These are phyloP conservation scores for Schizotus pectinicornis DNA, from an alignment of 2,888 invertebrate species.

Conservation along the genomic window DNA sequence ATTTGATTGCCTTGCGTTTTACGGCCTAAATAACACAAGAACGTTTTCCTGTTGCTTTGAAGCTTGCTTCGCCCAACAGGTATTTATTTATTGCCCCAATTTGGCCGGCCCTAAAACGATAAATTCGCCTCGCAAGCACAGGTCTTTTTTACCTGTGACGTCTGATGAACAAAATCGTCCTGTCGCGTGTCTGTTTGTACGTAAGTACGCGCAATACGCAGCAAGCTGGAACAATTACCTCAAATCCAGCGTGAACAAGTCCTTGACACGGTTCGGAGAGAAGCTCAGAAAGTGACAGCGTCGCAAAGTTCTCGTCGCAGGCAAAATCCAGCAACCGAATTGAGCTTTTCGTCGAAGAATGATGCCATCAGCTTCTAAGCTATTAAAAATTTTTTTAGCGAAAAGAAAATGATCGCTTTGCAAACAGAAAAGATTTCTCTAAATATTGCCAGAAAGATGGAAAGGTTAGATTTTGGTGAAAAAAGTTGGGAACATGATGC, in stretches of 20 bases:
- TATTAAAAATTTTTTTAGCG: too few species aligned
- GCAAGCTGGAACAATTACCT: constrained; percentile 20
- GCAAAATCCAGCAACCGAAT: constrained; percentile 3
- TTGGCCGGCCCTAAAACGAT: constrained; percentile 10
- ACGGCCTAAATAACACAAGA: too few species aligned
- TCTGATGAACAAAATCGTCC: constrained; percentile 5
- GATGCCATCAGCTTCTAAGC: too few species aligned
- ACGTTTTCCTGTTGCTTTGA: too few species aligned
- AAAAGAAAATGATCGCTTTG: too few species aligned
- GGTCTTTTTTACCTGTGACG: constrained; percentile 8
- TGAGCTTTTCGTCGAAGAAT: too few species aligned
- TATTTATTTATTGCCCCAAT: neutral
- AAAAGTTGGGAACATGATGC: neutral
- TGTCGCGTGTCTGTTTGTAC: constrained; percentile 6
- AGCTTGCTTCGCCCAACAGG: too few species aligned
- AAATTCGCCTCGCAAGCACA: constrained; percentile 7
- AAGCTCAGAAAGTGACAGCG: constrained; percentile 21
- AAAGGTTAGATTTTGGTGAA: too few species aligned
- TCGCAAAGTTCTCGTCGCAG: constrained; percentile 20
- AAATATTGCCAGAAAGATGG: too few species aligned
- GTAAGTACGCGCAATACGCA: constrained; percentile 17
- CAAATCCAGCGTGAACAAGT: constrained; percentile 17
- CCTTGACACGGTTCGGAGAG: constrained; percentile 18
- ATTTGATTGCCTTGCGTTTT: too few species aligned
- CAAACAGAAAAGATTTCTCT: too few species aligned